A percentile compares a stretch with the other conserved stretches of the same genome.
Conservation (phyloP, 2,797 vertebrate species). For the Selene dorsalis region DNA sequence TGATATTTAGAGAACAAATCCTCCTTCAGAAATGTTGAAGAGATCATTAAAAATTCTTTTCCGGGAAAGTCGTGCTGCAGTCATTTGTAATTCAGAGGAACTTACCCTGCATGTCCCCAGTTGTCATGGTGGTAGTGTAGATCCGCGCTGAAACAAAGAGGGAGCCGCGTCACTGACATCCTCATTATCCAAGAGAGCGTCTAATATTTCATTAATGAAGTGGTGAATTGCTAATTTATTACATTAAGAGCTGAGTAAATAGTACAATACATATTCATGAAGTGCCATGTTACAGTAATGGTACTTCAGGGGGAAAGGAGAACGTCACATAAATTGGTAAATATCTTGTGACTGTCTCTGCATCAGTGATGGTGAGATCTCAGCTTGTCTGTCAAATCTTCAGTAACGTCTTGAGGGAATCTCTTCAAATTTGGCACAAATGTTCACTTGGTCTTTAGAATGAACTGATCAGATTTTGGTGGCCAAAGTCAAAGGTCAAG, state of each 20-base stretch:
- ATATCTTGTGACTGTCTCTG: neutral
- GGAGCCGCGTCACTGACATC: slow-evolving; percentile 53
- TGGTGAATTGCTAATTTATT: slow-evolving; percentile 44
- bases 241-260: slow-evolving; percentile 41
- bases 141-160: slow-evolving; percentile 89
- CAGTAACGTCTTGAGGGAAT: neutral
- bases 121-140: slow-evolving; percentile 92
- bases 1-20: slow-evolving; percentile 22
- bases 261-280: slow-evolving; percentile 48
- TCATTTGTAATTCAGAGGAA: slow-evolving; percentile 26
- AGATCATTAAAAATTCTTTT: neutral
- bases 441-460: neutral
- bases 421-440: neutral
- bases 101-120: slow-evolving; percentile 91
- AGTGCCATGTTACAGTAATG: slow-evolving; percentile 6
- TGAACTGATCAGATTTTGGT: neutral
- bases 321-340: neutral
- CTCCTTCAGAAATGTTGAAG: slow-evolving; percentile 18
- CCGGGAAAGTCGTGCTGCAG: neutral
- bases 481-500: neutral
- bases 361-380: neutral
- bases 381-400: neutral
- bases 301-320: slow-evolving; percentile 24
- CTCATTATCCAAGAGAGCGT: slow-evolving; percentile 52
- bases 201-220: slow-evolving; percentile 64